phyloP scores from a whole-genome alignment of 2,113 vertebrate species.

The Tinamus guttatus region DNA sequence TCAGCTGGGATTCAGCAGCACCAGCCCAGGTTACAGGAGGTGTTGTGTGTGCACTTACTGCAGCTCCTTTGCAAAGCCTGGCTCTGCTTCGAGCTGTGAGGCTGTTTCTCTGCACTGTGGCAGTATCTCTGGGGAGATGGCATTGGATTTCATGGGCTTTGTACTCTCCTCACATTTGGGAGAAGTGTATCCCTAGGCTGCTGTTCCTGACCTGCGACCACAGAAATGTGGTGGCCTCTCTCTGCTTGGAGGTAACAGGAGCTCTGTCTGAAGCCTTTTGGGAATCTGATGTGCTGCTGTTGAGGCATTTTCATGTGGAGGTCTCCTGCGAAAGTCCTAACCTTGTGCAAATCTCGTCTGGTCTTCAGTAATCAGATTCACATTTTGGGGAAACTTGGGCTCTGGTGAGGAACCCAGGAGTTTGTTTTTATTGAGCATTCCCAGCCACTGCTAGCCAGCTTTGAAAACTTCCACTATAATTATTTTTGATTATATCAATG shows the following conservation, averaged over 20 bases:
- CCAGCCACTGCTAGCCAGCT: not conserved
- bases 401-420: not conserved
- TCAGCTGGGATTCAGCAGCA: not conserved
- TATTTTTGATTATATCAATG: constrained; percentile 29
- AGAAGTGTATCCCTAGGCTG: not conserved
- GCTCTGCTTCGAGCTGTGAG: not conserved
- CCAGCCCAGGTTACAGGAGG: not conserved
- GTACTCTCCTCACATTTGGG: not conserved
- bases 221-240: not conserved
- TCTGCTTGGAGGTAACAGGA: not conserved
- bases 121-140: not conserved
- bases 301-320: not conserved
- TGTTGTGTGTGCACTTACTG: not conserved
- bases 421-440: not conserved
- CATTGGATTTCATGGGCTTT: not conserved
- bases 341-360: not conserved
- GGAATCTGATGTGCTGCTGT: not conserved
- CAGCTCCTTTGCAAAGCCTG: not conserved
- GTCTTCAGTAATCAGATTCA: not conserved
- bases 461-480: constrained; percentile 17
- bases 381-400: not conserved
- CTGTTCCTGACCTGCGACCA: not conserved
- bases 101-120: accelerated
- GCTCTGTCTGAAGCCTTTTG: not conserved
- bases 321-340: not conserved